Base-by-base conservation (phyloP, 2,888 invertebrate genomes). In the Argyra leucocephala region DNA sequence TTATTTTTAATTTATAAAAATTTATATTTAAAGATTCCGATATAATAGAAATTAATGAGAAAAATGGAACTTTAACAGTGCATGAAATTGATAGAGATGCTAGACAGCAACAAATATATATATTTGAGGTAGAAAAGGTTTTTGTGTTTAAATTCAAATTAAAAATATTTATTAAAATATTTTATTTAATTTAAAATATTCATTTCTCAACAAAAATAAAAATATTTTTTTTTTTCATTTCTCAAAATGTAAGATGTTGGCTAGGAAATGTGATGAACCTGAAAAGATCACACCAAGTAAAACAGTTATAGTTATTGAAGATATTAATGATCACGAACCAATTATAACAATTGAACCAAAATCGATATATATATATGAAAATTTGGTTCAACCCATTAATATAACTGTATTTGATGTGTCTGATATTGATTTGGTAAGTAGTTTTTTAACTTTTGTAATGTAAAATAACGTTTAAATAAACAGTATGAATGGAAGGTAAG, bases 291-390 rank as follows among this genome's bases (percentile, higher is more conserved):
- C 80, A 0, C 69, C 70, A 1, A 74, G 78, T 12, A 69, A 73
- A 1, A 76, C 83, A 0, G 80, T 81, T 18, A 80, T 84, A 63
- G 82, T 83, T 65, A 80, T 83, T 1, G 78, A 83, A 62, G 83
- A 83, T 69, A 79, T 87, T 31, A 90, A 91, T 74, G 88, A 91
- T 74, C 84, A 89, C 72, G 73, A 72, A 18, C 90, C 90, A 0
- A 71, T 73, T 69, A 83, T 86, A 22, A 71, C 79, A 18, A 72
- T 78, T 0, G 23, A 70, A 0, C 76, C 76, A 6, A 80, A 81
- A 66, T 66, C 63, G 7, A 75, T 83, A 6, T 67, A 70, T 1
- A 83, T 86, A 58, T 71, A 75, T 15, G 87, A 87, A 74, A 84
- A 83, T 72, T 84, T 80, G 4, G 80, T 82, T 10, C 73, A 80